Evolutionary conservation across 2,113 vertebrate species (phyloP), one percentile per base, ranked within the genome.

Genomic region (Sorex araneus): DNA sequence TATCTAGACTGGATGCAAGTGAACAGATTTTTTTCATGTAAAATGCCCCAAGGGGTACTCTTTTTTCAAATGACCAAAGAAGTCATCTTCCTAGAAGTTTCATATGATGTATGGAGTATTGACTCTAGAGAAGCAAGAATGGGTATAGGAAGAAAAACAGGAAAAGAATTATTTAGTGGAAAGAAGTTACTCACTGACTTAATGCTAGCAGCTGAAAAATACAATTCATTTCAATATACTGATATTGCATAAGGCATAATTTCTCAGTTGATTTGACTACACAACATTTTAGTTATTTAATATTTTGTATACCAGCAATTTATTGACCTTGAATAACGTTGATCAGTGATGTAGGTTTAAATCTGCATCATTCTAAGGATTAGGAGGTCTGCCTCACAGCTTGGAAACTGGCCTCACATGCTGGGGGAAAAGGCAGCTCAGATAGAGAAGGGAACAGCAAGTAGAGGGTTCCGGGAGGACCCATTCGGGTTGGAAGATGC

Each of bases 191-290:
- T 40, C 40, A 63, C 13, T 74, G 81, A 21, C 43, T 92, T 57
- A 77, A 28, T 81, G 78, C 66, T 90, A 34, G 25, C 6, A 64
- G 27, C 19, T 70, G 73, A 19, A 78, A 78, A 92, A 81, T 32
- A 28, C n/a, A 83, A 11, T 86, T 28, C 36, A 47, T 8, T 92
- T 92, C 66, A 54, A 25, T 47, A n/a, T 54, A 69, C 21, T 60
- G 70, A 40, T 40, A 40, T 3, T 4, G 6, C 18, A 3, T 13
- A 71, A 76, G 21, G 16, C 16, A 23, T 57, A 77, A 60, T 76
- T 93, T 91, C 67, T 87, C 77, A 91, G 23, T 5, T 80, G 34
- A 84, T 90, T 27, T 64, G 78, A 64, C 15, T 8, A 40, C 19
- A 70, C 63, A 75, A 83, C 63, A 43, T 32, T 63, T 63, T 28